A percentile compares a stretch with the other conserved stretches of the same genome.
Conservation (phyloP, 2,113 vertebrate genomes). For the Bos javanicus region DNA sequence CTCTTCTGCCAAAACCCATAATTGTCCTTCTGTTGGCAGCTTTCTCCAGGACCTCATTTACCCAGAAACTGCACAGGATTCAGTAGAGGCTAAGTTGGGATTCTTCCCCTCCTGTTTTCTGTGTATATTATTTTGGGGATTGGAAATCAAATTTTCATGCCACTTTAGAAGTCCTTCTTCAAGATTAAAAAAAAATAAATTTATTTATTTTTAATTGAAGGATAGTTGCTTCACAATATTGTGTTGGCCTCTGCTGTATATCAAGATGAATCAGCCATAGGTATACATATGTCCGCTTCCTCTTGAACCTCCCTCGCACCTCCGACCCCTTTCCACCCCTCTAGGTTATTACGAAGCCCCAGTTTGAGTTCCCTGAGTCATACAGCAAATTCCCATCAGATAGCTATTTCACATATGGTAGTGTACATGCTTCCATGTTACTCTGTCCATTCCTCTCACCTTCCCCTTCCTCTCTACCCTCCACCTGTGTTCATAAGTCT, state of each 20-base stretch:
- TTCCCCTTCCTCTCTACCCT: background rate
- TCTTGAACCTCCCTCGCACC: background rate
- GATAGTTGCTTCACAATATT: background rate
- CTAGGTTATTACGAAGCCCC: background rate
- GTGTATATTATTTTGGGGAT: background rate
- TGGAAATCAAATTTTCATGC: background rate
- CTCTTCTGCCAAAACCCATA: background rate
- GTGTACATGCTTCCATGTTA: background rate
- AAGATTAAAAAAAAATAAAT: background rate
- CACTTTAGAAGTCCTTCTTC: background rate
- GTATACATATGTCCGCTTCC: background rate
- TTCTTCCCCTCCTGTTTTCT: background rate
- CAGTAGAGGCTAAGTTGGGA: background rate
- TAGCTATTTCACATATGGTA: background rate
- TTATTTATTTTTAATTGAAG: background rate
- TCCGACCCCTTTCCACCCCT: background rate
- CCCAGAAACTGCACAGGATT: conserved; percentile 49
- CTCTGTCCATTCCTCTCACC: background rate
- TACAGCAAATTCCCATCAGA: background rate
- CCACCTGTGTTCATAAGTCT: background rate
- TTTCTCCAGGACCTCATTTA: conserved; percentile 20
- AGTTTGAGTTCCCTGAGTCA: background rate
- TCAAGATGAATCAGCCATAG: background rate
- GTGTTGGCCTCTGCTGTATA: background rate
- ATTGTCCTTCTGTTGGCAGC: background rate